Percentiles rank a stretch among this genome's conserved stretches.
Conservation (phyloP, 2,888 invertebrate species). For the Diplolepis rosae region DNA sequence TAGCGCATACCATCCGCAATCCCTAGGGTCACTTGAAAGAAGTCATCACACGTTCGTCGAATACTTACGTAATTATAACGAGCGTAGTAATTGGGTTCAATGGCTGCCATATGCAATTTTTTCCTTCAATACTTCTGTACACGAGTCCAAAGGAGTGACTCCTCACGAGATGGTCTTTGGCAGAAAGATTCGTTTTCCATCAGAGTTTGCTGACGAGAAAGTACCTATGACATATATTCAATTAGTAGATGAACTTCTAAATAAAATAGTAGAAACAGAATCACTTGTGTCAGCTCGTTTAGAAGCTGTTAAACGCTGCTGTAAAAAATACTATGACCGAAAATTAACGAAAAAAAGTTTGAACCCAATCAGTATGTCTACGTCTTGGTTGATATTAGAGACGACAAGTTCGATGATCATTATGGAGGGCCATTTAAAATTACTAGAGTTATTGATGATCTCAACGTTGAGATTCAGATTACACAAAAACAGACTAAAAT, state of each 20-base stretch:
- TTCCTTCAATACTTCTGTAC: too few species aligned
- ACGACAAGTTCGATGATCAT: neutral
- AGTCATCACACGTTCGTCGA: slow-evolving; percentile 20
- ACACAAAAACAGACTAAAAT: neutral
- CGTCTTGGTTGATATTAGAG: neutral
- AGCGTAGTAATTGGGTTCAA: too few species aligned
- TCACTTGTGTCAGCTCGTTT: neutral
- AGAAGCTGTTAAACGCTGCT: neutral
- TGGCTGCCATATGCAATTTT: too few species aligned
- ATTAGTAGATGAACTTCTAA: neutral
- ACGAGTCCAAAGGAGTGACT: neutral
- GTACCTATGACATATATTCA: neutral
- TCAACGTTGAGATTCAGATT: neutral
- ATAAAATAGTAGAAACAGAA: neutral
- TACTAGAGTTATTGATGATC: neutral
- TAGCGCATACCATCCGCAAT: slow-evolving; percentile 33
- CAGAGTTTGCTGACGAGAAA: neutral
- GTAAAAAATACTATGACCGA: too few species aligned
- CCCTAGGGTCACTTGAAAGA: slow-evolving; percentile 35
- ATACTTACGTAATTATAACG: slow-evolving; percentile 21
- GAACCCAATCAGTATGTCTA: neutral
- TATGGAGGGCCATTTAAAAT: neutral
- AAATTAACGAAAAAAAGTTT: neutral
- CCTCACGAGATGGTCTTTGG: neutral
- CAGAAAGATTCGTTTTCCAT: neutral